These are phyloP conservation scores for Phaedon cochleariae DNA, from an alignment of 2,888 invertebrate genomes.

Conservation along the genomic window DNA sequence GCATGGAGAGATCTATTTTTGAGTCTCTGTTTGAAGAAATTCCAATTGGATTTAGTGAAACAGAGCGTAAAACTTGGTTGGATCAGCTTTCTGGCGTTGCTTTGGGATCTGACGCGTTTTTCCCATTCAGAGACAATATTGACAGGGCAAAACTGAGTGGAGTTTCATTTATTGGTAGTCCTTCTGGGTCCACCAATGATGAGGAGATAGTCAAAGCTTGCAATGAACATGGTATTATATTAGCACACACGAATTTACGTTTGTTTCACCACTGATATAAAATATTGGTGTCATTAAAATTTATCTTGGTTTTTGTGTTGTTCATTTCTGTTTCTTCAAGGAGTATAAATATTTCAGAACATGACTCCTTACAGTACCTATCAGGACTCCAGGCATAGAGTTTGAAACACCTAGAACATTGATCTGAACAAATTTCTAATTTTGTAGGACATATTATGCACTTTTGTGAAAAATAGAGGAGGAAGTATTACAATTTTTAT, in stretches of 20 bases:
- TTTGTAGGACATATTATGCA: too few relatives aligned
- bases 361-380: too few relatives aligned
- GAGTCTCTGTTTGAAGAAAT: conserved; percentile 76
- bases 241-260: conserved; percentile 89
- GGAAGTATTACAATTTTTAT: too few relatives aligned
- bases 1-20: conserved; percentile 82
- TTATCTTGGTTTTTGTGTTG: too few relatives aligned
- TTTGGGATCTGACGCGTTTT: conserved; percentile 96
- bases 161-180: conserved; percentile 91
- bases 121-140: conserved; percentile 97
- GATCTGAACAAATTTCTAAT: too few relatives aligned
- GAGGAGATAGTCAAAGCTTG: conserved; percentile 88
- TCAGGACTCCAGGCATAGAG: too few relatives aligned
- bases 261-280: conserved; percentile 88
- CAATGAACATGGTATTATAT: conserved; percentile 85
- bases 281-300: neutral
- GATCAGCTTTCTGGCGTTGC: conserved; percentile 78
- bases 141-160: conserved; percentile 94
- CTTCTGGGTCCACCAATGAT: conserved; percentile 95
- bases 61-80: conserved; percentile 75
- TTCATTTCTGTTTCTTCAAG: too few relatives aligned
- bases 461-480: too few relatives aligned
- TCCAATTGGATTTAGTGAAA: conserved; percentile 75
- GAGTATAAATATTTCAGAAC: too few relatives aligned
- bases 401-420: too few relatives aligned